Conservation (phyloP, 2,797 vertebrate genomes). For the Tokudaia tokunoshimensis region DNA sequence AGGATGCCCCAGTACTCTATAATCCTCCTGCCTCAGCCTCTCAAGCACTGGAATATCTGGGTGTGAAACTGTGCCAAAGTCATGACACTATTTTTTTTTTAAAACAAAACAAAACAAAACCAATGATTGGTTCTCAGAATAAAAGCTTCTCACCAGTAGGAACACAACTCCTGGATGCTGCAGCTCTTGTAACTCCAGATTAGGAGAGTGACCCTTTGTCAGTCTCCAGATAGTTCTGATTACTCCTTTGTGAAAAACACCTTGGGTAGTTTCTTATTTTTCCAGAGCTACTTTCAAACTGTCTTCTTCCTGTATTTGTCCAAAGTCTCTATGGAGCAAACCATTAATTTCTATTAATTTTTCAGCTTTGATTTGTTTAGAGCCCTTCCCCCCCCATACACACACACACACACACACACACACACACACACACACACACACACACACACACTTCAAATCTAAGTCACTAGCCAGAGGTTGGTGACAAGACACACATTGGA, state of each 20-base stretch:
- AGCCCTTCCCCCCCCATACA: neutral
- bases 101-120: neutral
- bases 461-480: neutral
- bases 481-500: neutral
- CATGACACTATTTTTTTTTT: neutral
- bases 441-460: neutral
- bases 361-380: neutral
- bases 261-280: neutral
- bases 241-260: neutral
- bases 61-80: neutral
- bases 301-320: neutral
- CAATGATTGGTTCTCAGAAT: neutral
- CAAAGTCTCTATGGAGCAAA: neutral
- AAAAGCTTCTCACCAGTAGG: too few relatives aligned
- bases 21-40: neutral
- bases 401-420: too few relatives aligned
- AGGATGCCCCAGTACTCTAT: neutral
- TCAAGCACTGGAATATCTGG: neutral
- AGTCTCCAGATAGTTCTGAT: neutral
- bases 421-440: too few relatives aligned
- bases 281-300: slow-evolving; percentile 1
- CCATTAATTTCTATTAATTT: neutral
- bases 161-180: neutral
- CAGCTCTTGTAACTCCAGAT: neutral
- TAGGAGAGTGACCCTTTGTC: neutral